phyloP scores from a whole-genome alignment of 2,113 vertebrate species.

The Monarcha castaneiventris region DNA sequence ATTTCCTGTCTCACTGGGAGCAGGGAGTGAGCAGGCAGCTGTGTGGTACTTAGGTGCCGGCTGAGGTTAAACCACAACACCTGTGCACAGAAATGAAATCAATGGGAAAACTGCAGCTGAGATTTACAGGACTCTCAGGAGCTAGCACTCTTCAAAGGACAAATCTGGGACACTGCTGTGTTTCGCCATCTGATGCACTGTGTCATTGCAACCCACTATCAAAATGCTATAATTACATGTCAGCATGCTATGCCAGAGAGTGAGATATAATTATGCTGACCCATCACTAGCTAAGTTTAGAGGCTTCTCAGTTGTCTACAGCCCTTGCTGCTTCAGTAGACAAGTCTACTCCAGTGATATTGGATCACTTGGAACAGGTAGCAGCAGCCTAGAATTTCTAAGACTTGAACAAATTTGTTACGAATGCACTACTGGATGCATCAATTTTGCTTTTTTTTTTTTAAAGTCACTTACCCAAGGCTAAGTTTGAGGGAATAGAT shows the following conservation, averaged over 20 bases:
- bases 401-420: background rate
- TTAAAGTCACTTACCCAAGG: background rate
- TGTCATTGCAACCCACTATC: background rate
- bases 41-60: background rate
- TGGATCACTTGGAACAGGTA: background rate
- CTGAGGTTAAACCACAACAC: background rate
- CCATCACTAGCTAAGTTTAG: constrained; percentile 15
- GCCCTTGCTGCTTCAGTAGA: background rate
- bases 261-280: constrained; percentile 38
- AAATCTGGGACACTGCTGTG: background rate
- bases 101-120: background rate
- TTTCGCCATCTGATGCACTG: background rate
- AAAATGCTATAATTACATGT: constrained; percentile 8
- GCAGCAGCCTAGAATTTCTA: background rate
- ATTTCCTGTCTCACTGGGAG: background rate
- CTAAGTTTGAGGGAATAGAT: background rate
- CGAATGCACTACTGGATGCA: background rate
- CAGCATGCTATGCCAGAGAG: background rate
- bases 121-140: background rate
- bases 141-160: background rate
- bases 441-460: background rate
- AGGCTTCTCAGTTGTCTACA: constrained; percentile 27
- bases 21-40: background rate
- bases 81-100: background rate
- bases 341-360: constrained; percentile 13